Conservation (phyloP, 2,888 invertebrate species). For the Nasonovia ribisnigri region DNA sequence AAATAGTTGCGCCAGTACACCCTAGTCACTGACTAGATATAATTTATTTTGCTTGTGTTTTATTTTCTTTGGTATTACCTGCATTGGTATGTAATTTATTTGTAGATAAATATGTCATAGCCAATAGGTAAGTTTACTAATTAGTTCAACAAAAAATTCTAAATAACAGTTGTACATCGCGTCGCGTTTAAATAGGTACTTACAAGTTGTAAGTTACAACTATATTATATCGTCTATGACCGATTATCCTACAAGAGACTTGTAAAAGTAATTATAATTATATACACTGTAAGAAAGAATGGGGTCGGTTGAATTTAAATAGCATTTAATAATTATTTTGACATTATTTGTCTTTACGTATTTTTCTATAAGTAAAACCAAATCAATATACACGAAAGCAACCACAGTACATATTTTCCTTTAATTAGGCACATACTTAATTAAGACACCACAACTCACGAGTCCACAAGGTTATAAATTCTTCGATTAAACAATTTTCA, state of each 20-base stretch:
- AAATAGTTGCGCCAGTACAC: too few relatives aligned
- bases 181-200: too few relatives aligned
- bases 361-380: not conserved
- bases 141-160: not conserved
- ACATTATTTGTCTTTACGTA: not conserved
- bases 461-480: not conserved
- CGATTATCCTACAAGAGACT: not conserved
- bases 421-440: not conserved
- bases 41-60: too few relatives aligned
- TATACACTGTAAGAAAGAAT: not conserved
- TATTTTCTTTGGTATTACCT: not conserved
- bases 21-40: too few relatives aligned
- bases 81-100: not conserved
- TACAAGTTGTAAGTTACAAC: too few relatives aligned
- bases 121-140: not conserved
- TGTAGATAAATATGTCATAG: not conserved
- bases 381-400: not conserved
- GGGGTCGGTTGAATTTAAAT: not conserved
- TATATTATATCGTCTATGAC: not conserved
- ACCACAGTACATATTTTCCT: not conserved
- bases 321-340: not conserved
- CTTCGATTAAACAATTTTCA: not conserved
- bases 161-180: not conserved
- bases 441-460: not conserved
- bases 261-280: not conserved